phyloP scores from a whole-genome alignment of 2,113 vertebrate genomes.

The Aphyosemion australe region DNA sequence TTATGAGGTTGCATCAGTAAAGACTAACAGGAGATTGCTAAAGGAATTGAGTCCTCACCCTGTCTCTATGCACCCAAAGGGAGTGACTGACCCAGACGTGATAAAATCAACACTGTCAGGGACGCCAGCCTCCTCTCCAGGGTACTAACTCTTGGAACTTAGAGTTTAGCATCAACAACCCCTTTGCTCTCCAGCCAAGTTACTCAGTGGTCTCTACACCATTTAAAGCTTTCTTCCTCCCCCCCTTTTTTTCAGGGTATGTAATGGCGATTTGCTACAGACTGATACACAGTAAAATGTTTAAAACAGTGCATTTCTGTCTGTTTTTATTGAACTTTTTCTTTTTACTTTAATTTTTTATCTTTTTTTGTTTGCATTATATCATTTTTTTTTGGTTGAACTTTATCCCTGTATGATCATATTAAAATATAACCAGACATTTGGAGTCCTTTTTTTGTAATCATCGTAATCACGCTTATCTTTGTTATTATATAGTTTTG shows the following conservation, averaged over 20 bases:
- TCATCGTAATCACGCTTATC: constrained; percentile 51
- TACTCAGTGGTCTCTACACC: constrained; percentile 62
- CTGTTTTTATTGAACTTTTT: constrained; percentile 86
- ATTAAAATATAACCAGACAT: constrained; percentile 97
- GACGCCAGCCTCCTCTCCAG: constrained; percentile 38
- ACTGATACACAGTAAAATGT: constrained; percentile 82
- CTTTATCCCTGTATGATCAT: constrained; percentile 90
- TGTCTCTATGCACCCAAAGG: constrained; percentile 58
- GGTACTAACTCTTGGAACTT: constrained; percentile 38
- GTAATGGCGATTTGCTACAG: constrained; percentile 80
- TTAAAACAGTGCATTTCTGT: constrained; percentile 90
- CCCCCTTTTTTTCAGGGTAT: constrained; percentile 66
- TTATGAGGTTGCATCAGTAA: constrained; percentile 37
- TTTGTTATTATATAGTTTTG: constrained; percentile 35
- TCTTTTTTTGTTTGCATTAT: constrained; percentile 84
- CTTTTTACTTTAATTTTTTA: constrained; percentile 86
- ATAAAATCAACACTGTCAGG: constrained; percentile 29
- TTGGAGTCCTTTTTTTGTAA: constrained; percentile 80
- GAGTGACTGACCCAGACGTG: constrained; percentile 44
- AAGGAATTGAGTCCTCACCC: constrained; percentile 40
- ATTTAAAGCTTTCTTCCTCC: constrained; percentile 71
- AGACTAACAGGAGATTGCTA: constrained; percentile 39
- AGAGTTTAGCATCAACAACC: constrained; percentile 52
- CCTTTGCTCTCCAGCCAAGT: constrained; percentile 57
- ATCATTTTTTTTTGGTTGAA: constrained; percentile 82